phyloP scores from a whole-genome alignment of 2,797 vertebrate species.

The Sebastiscus albofasciatus region DNA sequence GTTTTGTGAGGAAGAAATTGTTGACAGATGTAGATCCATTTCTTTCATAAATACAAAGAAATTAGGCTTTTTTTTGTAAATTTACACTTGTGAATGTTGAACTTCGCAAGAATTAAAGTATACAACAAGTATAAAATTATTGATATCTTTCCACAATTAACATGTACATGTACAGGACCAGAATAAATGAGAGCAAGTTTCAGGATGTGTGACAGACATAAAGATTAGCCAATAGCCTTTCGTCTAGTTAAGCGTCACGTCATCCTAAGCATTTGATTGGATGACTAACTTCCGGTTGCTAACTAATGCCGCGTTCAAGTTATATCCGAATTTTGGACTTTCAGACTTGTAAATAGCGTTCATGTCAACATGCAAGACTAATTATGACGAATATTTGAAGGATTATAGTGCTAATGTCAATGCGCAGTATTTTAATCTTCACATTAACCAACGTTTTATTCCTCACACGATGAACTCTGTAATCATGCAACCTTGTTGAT shows the following conservation, averaged over 20 bases:
- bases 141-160: too few species aligned
- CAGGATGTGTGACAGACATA: background rate
- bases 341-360: background rate
- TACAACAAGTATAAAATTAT: too few species aligned
- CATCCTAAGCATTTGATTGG: constrained; percentile 1
- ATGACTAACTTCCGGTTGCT: constrained; percentile 32
- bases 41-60: too few species aligned
- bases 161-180: too few species aligned
- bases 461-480: background rate
- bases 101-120: too few species aligned
- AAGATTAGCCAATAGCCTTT: constrained; percentile 28
- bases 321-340: fast-evolving
- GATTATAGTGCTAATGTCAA: background rate
- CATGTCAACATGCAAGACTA: background rate
- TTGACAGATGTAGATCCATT: too few species aligned
- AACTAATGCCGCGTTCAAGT: background rate
- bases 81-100: too few species aligned
- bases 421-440: background rate
- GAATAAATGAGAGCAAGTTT: too few species aligned
- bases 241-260: background rate
- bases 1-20: too few species aligned
- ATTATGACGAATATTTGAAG: background rate
- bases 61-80: too few species aligned
- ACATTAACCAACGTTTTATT: background rate
- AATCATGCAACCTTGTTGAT: background rate